Base-by-base conservation (phyloP, 2,888 invertebrate species). In the Lordiphosa andalusiaca region DNA sequence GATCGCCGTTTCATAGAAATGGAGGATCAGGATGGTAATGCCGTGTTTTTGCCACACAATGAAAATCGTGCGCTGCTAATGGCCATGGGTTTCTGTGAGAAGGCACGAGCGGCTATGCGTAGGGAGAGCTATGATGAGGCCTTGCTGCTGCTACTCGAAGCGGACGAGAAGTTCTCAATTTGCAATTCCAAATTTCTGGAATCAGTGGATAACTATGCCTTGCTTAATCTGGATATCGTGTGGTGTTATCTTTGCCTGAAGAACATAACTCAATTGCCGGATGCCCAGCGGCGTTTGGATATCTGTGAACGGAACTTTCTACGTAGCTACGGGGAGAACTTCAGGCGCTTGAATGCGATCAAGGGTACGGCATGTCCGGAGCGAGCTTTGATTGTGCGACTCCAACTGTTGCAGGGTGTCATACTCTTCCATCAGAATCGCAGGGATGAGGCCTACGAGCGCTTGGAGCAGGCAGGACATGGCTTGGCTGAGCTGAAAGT, bases 241-340 rank as follows among this genome's bases (percentile, higher is more conserved):
- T 96, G 96, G 96, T 95, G 96, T 88, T 96, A 96, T 90, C 91
- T 96, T 46, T 93, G 93, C 78, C 91, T 96, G 38, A 89, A 89
- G 92, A 93, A 87, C 84, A 91, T 96, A 21, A 90, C 92, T 0
- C 93, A 94, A 73, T 88, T 94, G 46, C 94, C 93, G 7, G 95
- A 96, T 89, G 96, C 95, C 2, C 93, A 93, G 46, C 90, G 91
- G 10, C 90, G 96, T 9, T 90, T 96, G 37, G 89, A 90, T 10
- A 89, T 91, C 7, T 95, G 95, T 58, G 95, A 95, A 84, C 89
- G 91, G 21, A 92, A 92, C 58, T 93, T 94, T 76, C 89, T 90
- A 6, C 90, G 91, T 67, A 93, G 92, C 66, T 94, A 94, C 83
- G 94, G 94, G 0, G 89, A 90, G 7, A 92, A 94, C 86, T 87